Base-by-base conservation (phyloP, 2,113 vertebrate species). In the Crotalus tigris region DNA sequence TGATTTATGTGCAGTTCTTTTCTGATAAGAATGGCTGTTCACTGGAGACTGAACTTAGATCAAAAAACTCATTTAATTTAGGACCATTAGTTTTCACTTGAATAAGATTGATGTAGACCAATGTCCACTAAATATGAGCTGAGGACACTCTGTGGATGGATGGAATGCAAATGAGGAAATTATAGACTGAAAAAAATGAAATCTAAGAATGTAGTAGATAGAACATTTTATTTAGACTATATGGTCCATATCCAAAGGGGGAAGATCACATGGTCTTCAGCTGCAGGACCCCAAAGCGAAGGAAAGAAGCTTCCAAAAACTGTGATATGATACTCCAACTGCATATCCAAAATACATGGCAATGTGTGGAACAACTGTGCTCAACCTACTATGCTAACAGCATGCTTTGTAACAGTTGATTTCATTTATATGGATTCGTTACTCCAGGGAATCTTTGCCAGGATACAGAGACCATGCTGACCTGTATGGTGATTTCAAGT, bases 31-130 rank as follows among this genome's bases (percentile, higher is more conserved):
- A 46, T 87, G 92, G 24, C 58, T 93, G n/a, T 87, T 96, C 92
- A 92, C 90, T 92, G 75, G 94, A 95, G 93, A 93, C 39, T 93
- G 94, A 61, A 24, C 8, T 92, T 94, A 92, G 75, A 87, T 95
- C 9, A 95, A 92, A 94, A 93, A 95, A 93, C 24, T 33, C 87
- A 81, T 95, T 96, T 95, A 92, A 96, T 96, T 96, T 95, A 92
- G 92, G 24, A 91, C 54, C 86, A 93, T 49, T 15, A 75, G 0
- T 0, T 96, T 95, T 94, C 87, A 87, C 19, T 94, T 94, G 91
- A 95, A 44, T 93, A 94, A 95, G 94, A 95, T 88, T 92, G 39
- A 95, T 95, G 85, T 85, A 92, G 29, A 26, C 24, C 39, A 92
- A 13, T 55, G 86, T 94, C 85, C 54, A 94, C 54, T 92, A 94